A percentile compares a stretch with the other conserved stretches of the same genome.
These are phyloP conservation scores for Lobophora halterata DNA, from an alignment of 2,888 invertebrate species.

Conservation along the genomic window DNA sequence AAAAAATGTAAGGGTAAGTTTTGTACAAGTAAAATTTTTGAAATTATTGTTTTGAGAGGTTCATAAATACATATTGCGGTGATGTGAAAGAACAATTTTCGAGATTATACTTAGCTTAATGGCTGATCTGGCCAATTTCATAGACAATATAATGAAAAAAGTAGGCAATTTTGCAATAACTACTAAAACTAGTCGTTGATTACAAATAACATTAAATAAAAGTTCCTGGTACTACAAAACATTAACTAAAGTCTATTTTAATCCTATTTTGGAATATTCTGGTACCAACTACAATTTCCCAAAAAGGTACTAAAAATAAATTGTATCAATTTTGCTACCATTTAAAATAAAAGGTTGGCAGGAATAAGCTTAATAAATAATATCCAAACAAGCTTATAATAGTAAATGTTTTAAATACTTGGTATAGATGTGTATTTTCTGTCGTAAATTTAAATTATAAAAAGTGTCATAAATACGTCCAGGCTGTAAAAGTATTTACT, in stretches of 20 bases:
- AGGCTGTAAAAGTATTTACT: constrained; percentile 58
- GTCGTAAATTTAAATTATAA: constrained; percentile 32
- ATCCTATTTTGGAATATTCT: no score
- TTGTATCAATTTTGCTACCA: no score
- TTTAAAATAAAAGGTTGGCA: no score
- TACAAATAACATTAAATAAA: constrained; percentile 22
- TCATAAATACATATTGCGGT: no score
- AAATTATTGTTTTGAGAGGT: constrained; percentile 7
- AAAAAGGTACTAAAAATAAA: no score
- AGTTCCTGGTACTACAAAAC: no score
- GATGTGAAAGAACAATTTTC: constrained; percentile 8
- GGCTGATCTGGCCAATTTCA: constrained; percentile 57
- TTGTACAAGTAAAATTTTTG: constrained; percentile 12
- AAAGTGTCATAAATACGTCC: constrained; percentile 70
- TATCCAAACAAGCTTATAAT: no score
- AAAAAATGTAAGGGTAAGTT: no score
- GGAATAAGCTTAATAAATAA: no score
- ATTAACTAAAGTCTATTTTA: no score
- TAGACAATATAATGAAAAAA: constrained; percentile 62
- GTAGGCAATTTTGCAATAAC: constrained; percentile 19
- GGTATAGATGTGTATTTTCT: constrained; percentile 4
- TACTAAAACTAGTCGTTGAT: constrained; percentile 24
- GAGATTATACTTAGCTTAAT: constrained; percentile 11
- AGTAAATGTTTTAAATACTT: neutral
- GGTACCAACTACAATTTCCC: no score